These are phyloP conservation scores for Liparis tanakae DNA, from an alignment of 2,797 vertebrate species.

Conservation along the genomic window DNA sequence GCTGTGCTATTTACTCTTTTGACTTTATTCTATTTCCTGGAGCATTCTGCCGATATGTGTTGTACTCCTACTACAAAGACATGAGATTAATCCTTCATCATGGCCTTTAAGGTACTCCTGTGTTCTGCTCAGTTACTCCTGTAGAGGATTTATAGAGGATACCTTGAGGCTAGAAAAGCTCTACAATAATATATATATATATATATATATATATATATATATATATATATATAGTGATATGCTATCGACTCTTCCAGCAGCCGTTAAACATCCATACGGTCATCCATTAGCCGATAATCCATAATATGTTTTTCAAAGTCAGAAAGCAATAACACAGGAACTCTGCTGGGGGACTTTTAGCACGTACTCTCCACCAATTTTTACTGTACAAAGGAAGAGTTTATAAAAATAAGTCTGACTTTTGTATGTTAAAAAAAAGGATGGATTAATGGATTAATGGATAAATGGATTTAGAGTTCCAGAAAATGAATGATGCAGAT, in stretches of 20 bases:
- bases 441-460: no score
- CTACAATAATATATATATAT: not conserved
- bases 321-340: not conserved
- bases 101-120: not conserved
- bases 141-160: not conserved
- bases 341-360: not conserved
- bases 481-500: no score
- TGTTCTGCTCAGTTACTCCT: not conserved
- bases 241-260: slow-evolving; percentile 3
- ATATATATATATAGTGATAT: not conserved
- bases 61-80: not conserved
- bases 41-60: not conserved
- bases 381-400: no score
- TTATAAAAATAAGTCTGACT: no score
- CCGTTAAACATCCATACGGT: not conserved
- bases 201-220: slow-evolving; percentile 4
- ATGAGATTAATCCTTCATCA: not conserved
- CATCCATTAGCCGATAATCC: not conserved
- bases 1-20: slow-evolving; percentile 18
- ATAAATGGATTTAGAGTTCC: no score
- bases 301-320: not conserved
- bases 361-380: no score
- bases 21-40: slow-evolving; percentile 19
- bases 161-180: not conserved
- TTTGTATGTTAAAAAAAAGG: no score